A percentile compares a stretch with the other conserved stretches of the same genome.
Evolutionary conservation across 2,113 vertebrate species (phyloP).

Genomic region (Trichechus manatus): DNA sequence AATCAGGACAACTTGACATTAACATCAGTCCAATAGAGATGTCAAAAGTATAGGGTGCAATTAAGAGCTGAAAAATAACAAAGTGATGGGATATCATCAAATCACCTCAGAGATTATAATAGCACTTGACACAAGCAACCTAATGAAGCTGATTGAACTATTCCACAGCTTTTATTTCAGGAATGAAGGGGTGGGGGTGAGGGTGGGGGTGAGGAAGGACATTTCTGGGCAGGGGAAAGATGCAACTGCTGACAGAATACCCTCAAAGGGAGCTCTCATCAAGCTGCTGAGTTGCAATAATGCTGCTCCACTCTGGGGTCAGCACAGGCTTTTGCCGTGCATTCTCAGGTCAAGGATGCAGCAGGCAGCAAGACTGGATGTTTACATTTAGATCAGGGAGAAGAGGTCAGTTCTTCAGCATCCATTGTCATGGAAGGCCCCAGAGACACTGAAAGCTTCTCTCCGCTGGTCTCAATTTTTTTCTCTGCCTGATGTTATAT

Average conservation of each 20-base stretch:
- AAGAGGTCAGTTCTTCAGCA: background rate
- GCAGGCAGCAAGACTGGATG: background rate
- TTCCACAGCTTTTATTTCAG: conserved; percentile 68
- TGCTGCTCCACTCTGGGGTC: background rate
- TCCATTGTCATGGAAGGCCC: background rate
- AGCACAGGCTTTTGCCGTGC: background rate
- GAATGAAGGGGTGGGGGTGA: background rate
- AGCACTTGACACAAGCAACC: conserved; percentile 60
- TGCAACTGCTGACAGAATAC: background rate
- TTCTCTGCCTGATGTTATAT: background rate
- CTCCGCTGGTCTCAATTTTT: background rate
- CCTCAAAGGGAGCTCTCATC: background rate
- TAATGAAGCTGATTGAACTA: conserved; percentile 72
- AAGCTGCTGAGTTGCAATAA: background rate
- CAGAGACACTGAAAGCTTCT: background rate
- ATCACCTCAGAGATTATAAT: conserved; percentile 61
- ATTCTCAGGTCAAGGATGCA: too few species aligned
- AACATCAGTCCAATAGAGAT: conserved; percentile 76
- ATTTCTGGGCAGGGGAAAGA: background rate
- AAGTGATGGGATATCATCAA: conserved; percentile 67
- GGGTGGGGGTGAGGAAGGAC: background rate
- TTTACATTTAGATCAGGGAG: background rate
- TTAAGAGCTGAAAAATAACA: conserved; percentile 76
- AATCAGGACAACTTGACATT: conserved; percentile 79
- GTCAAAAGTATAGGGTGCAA: conserved; percentile 77